Percentiles rank a stretch among this genome's conserved stretches.
These are phyloP conservation scores for Clostera curtula DNA, from an alignment of 2,888 invertebrate genomes.

Conservation along the genomic window DNA sequence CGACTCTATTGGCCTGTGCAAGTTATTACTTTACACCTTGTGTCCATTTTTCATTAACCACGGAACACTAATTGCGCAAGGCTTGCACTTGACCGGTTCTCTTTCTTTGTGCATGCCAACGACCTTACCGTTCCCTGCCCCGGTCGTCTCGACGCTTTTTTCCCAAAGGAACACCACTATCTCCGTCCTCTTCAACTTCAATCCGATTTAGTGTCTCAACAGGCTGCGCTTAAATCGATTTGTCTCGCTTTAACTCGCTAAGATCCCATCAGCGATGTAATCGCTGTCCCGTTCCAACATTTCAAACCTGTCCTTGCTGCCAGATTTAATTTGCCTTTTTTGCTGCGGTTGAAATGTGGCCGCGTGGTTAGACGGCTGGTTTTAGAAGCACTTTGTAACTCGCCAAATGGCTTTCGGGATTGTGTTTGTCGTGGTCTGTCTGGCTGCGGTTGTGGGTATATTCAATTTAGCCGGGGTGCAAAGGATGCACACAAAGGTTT, in stretches of 20 bases:
- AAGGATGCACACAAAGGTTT: slow-evolving; percentile 11
- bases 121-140: slow-evolving; percentile 44
- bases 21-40: too few relatives aligned
- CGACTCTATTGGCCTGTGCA: too few relatives aligned
- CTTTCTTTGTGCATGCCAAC: slow-evolving; percentile 55
- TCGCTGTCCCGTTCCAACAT: slow-evolving; percentile 37
- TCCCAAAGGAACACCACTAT: slow-evolving; percentile 31
- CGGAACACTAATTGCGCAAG: too few relatives aligned
- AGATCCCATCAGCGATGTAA: slow-evolving; percentile 35
- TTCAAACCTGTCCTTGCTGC: slow-evolving; percentile 48
- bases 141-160: slow-evolving; percentile 31
- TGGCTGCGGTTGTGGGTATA: slow-evolving; percentile 11
- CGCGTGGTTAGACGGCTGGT: slow-evolving; percentile 26
- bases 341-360: slow-evolving; percentile 27
- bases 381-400: slow-evolving; percentile 29
- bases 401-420: slow-evolving; percentile 17
- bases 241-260: slow-evolving; percentile 54
- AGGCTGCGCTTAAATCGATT: slow-evolving; percentile 49
- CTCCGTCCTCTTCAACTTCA: slow-evolving; percentile 41
- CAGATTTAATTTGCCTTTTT: slow-evolving; percentile 56
- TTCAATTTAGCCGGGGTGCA: slow-evolving; percentile 15
- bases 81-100: too few relatives aligned
- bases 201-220: slow-evolving; percentile 48
- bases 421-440: slow-evolving; percentile 11
- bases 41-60: too few relatives aligned